A percentile compares a stretch with the other conserved stretches of the same genome.
Conservation (phyloP, 2,888 invertebrate species). For the Homarus gammarus region DNA sequence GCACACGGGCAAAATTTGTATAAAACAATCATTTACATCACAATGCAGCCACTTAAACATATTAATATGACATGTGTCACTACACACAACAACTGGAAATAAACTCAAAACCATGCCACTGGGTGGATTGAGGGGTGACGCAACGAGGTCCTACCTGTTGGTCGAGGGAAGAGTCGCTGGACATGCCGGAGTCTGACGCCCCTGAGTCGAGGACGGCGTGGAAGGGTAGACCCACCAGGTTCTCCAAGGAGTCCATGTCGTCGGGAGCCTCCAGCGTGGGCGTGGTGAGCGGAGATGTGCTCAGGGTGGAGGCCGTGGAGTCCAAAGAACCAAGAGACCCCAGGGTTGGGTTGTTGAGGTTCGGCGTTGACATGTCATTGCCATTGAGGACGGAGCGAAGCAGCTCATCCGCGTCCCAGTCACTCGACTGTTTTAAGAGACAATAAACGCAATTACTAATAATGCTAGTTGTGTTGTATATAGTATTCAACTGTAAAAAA, state of each 20-base stretch:
- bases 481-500: not conserved
- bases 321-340: not conserved
- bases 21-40: too few relatives aligned
- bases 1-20: too few relatives aligned
- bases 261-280: constrained; percentile 32
- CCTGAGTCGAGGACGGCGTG: constrained; percentile 55
- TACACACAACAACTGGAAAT: constrained; percentile 8
- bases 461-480: not conserved
- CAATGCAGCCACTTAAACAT: not conserved
- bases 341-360: constrained; percentile 5
- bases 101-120: too few relatives aligned
- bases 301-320: constrained; percentile 19
- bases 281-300: constrained; percentile 20
- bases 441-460: not conserved
- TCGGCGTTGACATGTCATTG: constrained; percentile 30
- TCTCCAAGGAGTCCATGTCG: constrained; percentile 51
- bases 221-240: constrained; percentile 63
- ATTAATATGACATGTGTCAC: not conserved
- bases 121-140: too few relatives aligned
- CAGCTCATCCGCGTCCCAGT: constrained; percentile 63
- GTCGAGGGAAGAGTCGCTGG: constrained; percentile 59
- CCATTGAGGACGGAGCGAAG: constrained; percentile 53
- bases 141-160: constrained; percentile 58
- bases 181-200: constrained; percentile 62
- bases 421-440: constrained; percentile 15